phyloP scores from a whole-genome alignment of 1,140 invertebrate species.

The Calosoma granatense region DNA sequence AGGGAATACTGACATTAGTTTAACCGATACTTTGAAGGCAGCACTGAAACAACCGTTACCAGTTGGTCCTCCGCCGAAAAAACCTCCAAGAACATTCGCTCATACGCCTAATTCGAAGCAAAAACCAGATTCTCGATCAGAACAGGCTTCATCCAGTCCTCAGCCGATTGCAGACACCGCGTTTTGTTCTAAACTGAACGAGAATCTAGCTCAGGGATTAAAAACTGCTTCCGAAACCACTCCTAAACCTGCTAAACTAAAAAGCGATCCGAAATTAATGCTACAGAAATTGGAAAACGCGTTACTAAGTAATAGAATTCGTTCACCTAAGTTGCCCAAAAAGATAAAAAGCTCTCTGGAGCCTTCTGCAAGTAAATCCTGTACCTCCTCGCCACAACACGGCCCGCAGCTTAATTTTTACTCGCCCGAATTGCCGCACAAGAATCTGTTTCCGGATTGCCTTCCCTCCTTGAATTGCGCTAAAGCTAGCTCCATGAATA shows the following conservation, averaged over 20 bases:
- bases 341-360: conserved; percentile 17
- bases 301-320: conserved; percentile 39
- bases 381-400: not conserved
- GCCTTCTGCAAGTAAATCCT: not conserved
- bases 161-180: not conserved
- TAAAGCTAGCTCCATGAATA: conserved; percentile 27
- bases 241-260: conserved; percentile 18
- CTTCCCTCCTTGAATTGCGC: conserved; percentile 43
- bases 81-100: conserved; percentile 57
- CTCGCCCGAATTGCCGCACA: not conserved
- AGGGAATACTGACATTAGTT: conserved; percentile 28
- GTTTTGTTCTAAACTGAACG: not conserved
- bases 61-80: conserved; percentile 53
- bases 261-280: conserved; percentile 44
- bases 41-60: conserved; percentile 52
- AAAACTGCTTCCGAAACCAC: not conserved
- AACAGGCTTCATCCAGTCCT: not conserved
- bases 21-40: conserved; percentile 47
- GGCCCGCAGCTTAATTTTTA: conserved; percentile 22
- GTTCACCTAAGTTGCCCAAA: conserved; percentile 16
- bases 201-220: not conserved
- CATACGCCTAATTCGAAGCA: conserved; percentile 29
- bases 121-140: not conserved
- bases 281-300: conserved; percentile 47
- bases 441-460: conserved; percentile 36